A percentile compares a stretch with the other conserved stretches of the same genome.
These are phyloP conservation scores for Chlorops oryzae DNA, from an alignment of 1,140 invertebrate species.

Conservation along the genomic window DNA sequence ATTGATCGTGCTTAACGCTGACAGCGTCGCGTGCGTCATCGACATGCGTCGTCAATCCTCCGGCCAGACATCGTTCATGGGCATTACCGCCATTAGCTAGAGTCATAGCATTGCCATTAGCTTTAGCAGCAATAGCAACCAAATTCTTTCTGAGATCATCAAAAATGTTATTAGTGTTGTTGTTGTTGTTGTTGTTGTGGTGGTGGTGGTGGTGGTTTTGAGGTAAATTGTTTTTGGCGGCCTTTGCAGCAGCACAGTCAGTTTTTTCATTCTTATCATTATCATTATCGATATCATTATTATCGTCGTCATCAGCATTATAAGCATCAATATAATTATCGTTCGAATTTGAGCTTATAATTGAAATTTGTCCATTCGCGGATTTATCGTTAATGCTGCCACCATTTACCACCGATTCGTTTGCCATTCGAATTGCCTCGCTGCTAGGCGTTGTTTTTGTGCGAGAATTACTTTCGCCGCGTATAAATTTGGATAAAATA, in stretches of 20 bases:
- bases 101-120: conserved; percentile 1
- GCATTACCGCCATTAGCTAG: background rate
- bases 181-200: conserved; percentile 12
- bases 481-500: conserved; percentile 50
- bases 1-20: conserved; percentile 42
- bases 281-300: conserved; percentile 24
- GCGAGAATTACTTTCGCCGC: conserved; percentile 31
- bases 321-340: too few relatives aligned
- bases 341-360: too few relatives aligned
- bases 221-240: conserved; percentile 5
- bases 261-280: conserved; percentile 14
- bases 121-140: conserved; percentile 5
- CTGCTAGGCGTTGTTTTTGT: too few relatives aligned
- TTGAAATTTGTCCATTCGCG: too few relatives aligned
- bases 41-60: conserved; percentile 6
- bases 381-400: too few relatives aligned
- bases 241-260: conserved; percentile 18
- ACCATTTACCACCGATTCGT: too few relatives aligned
- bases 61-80: background rate
- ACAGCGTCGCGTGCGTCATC: conserved; percentile 34
- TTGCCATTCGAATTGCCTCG: too few relatives aligned
- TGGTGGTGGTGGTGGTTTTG: conserved; percentile 16
- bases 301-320: conserved; percentile 14
- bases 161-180: background rate
- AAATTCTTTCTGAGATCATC: conserved; percentile 6